Conservation (phyloP, 2,797 vertebrate genomes). For the Pangasius larnaudii region DNA sequence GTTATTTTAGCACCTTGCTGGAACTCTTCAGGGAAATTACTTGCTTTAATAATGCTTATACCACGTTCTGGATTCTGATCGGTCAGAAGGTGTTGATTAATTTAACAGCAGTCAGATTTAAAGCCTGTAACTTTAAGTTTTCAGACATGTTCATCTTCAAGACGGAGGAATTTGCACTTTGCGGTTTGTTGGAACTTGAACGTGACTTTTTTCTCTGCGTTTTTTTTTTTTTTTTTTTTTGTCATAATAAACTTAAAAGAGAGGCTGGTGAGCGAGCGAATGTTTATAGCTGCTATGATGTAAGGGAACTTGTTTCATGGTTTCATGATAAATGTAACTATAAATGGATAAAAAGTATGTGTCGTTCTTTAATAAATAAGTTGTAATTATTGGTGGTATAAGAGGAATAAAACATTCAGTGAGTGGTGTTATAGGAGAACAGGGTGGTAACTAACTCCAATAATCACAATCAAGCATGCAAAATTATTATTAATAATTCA, state of each 20-base stretch:
- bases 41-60: neutral
- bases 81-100: conserved; percentile 1
- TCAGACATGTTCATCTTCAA: neutral
- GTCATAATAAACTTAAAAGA: too few relatives aligned
- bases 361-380: neutral
- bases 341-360: neutral
- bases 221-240: neutral
- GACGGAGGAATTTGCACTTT: neutral
- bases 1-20: conserved; percentile 7
- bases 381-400: neutral
- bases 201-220: neutral
- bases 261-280: too few relatives aligned
- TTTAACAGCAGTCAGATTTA: neutral
- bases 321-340: neutral
- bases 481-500: too few relatives aligned
- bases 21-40: conserved; percentile 21
- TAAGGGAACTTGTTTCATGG: too few relatives aligned
- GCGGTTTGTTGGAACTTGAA: neutral
- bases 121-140: neutral
- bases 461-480: neutral
- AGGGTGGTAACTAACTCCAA: neutral
- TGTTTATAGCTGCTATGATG: too few relatives aligned
- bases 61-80: neutral
- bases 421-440: too few relatives aligned
- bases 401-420: neutral